Conservation (phyloP, 2,113 vertebrate species). For the Centropus unirufus region DNA sequence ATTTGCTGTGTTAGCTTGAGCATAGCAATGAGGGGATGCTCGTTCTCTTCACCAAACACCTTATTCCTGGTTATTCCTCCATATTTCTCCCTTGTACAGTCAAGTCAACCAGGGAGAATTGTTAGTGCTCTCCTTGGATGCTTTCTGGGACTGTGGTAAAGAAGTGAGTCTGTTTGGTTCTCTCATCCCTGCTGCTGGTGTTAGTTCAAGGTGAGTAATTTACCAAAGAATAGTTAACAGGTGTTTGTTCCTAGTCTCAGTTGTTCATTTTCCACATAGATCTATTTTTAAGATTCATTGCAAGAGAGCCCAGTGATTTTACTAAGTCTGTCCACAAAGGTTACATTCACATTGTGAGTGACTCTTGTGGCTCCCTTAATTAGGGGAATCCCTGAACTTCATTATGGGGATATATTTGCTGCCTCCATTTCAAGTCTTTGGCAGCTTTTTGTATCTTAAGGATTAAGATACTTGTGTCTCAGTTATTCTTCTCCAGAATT, state of each 20-base stretch:
- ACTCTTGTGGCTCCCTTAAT: neutral
- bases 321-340: neutral
- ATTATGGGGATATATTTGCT: slow-evolving; percentile 10
- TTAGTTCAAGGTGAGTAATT: slow-evolving; percentile 15
- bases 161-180: neutral
- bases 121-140: neutral
- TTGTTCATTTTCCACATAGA: neutral
- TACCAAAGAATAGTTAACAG: slow-evolving; percentile 40
- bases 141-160: neutral
- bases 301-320: neutral
- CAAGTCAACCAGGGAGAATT: neutral
- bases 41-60: neutral
- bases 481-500: neutral
- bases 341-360: neutral
- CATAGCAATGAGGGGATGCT: neutral
- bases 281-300: neutral
- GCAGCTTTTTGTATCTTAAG: neutral
- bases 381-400: neutral
- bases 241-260: neutral
- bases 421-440: neutral
- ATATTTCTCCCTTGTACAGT: neutral
- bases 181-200: neutral
- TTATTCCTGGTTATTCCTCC: neutral
- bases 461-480: neutral
- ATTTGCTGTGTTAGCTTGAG: neutral